Conservation (phyloP, 53 echinoderm and acorn worm genomes). For the Apostichopus leukothele region DNA sequence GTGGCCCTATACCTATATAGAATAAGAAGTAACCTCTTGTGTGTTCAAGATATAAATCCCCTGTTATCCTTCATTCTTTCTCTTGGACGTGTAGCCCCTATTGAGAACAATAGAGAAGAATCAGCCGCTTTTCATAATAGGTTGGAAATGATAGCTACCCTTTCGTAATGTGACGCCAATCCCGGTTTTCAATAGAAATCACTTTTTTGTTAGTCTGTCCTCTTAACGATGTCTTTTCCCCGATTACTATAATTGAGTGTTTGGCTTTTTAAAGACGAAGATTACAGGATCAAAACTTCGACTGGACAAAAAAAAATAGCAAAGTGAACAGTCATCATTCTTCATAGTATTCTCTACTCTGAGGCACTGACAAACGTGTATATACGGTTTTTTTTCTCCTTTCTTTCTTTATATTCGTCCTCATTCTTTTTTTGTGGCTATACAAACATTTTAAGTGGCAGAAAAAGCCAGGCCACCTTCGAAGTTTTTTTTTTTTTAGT, state of each 20-base stretch:
- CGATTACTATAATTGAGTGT: constrained; percentile 44
- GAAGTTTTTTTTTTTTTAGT: neutral
- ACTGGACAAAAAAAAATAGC: too few relatives aligned
- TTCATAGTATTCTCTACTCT: too few relatives aligned
- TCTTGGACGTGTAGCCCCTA: neutral
- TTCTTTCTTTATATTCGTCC: too few relatives aligned
- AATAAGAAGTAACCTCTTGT: neutral
- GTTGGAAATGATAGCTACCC: constrained; percentile 7
- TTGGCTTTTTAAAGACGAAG: constrained; percentile 16
- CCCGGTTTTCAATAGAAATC: neutral
- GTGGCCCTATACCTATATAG: neutral
- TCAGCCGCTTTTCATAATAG: constrained; percentile 9
- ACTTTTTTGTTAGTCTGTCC: neutral
- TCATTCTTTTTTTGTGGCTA: too few relatives aligned
- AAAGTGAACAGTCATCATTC: too few relatives aligned
- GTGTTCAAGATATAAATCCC: neutral
- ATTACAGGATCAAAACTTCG: constrained; percentile 8
- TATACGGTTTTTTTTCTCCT: too few relatives aligned
- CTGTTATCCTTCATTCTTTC: neutral
- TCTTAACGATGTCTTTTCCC: constrained; percentile 12
- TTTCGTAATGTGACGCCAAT: constrained; percentile 27
- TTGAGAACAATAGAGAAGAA: neutral
- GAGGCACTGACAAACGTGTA: too few relatives aligned
- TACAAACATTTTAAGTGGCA: neutral
- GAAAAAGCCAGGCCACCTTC: constrained; percentile 24